phyloP scores from a whole-genome alignment of 2,797 vertebrate species.

The Malurus leucopterus region DNA sequence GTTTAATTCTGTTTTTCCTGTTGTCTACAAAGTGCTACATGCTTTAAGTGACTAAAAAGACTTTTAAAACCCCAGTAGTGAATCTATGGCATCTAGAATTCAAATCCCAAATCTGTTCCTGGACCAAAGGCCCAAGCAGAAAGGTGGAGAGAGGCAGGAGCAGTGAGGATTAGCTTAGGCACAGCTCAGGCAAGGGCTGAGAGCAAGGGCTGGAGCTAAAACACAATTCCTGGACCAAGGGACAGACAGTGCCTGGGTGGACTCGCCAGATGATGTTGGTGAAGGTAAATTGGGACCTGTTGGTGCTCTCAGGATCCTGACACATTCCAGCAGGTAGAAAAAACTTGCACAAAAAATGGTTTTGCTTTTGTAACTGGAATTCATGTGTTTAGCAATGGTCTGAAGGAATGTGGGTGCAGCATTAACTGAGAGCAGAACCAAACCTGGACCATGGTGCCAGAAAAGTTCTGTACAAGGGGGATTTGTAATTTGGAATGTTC shows the following conservation, averaged over 20 bases:
- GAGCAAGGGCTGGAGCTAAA: not conserved
- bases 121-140: not conserved
- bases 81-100: not conserved
- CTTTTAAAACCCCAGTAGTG: not conserved
- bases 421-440: not conserved
- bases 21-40: not conserved
- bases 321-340: not conserved
- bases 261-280: not conserved
- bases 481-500: not conserved
- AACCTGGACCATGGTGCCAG: not conserved
- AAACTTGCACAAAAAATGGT: not conserved
- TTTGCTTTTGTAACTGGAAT: not conserved
- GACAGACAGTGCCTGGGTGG: rapidly evolving
- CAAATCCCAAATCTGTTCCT: not conserved
- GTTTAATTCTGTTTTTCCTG: not conserved
- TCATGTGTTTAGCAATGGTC: not conserved
- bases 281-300: not conserved
- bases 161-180: not conserved
- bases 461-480: not conserved
- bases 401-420: not conserved
- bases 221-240: not conserved
- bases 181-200: not conserved
- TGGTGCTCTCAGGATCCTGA: not conserved
- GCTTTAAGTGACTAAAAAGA: not conserved
- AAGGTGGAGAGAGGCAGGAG: not conserved